Percentiles rank a stretch among this genome's conserved stretches.
phyloP scores from a whole-genome alignment of 2,797 vertebrate species.

The Astyanax mexicanus region DNA sequence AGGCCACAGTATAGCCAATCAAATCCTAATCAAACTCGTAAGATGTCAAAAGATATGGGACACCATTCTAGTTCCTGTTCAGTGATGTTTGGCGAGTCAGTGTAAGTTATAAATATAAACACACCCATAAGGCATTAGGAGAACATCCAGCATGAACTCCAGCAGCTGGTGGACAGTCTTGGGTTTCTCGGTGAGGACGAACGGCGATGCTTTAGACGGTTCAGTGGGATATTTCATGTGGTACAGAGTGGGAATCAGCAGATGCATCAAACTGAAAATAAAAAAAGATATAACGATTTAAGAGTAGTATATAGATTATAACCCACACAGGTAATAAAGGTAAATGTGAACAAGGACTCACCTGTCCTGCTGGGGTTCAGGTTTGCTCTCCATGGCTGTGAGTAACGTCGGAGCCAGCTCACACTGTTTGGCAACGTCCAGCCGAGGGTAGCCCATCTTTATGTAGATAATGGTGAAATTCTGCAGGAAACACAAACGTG shows the following conservation, averaged over 20 bases:
- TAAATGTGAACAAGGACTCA: too few relatives aligned
- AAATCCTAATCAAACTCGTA: too few relatives aligned
- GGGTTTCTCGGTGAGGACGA: constrained; percentile 96
- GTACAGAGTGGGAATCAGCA: constrained; percentile 97
- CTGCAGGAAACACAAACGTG: constrained; percentile 71
- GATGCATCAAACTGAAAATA: constrained; percentile 91
- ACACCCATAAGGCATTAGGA: constrained; percentile 99
- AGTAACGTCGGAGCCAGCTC: constrained; percentile 95
- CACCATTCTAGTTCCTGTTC: too few relatives aligned
- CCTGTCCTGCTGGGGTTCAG: constrained; percentile 98
- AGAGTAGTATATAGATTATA: too few relatives aligned
- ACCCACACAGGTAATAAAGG: too few relatives aligned
- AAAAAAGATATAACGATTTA: too few relatives aligned
- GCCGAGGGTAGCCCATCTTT: constrained; percentile 97
- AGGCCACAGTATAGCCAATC: too few relatives aligned
- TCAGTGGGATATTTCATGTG: constrained; percentile 95
- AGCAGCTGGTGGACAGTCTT: constrained; percentile 96
- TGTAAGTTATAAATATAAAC: too few relatives aligned
- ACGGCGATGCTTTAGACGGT: constrained; percentile 83
- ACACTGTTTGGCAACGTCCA: constrained; percentile 94
- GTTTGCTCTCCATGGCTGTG: constrained; percentile 98
- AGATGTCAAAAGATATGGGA: too few relatives aligned
- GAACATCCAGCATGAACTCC: constrained; percentile 98
- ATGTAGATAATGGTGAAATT: constrained; percentile 99
- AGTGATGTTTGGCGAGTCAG: too few relatives aligned